Base-by-base conservation (phyloP, 2,113 vertebrate genomes). In the Cynoglossus semilaevis region DNA sequence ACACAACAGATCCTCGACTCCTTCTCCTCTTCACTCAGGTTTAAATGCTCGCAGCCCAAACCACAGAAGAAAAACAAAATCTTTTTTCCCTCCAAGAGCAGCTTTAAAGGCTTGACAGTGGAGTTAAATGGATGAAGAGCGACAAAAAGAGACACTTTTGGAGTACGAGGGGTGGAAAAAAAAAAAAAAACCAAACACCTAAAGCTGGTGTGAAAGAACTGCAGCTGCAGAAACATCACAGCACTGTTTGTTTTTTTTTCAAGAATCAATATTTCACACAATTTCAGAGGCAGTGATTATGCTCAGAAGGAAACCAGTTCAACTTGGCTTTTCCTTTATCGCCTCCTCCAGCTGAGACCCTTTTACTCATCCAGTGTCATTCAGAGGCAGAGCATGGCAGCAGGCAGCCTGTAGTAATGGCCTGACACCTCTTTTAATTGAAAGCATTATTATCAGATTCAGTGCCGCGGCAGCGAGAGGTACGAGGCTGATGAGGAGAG, bases 371-470 rank as follows among this genome's bases (percentile, higher is more conserved):
- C 71, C 52, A 61, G 22, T 76, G 67, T 59, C 63, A 56, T 58
- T 69, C 63, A 70, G 36, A 5, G 13, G 51, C 29, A 15, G 56
- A 9, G 52, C 59, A 49, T 1, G 15, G 19, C 72, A 44, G 58
- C 1, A 0, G 54, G 66, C 47, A 53, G 55, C 52, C 58, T 16
- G 22, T 29, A 35, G 41, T 46, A 61, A 62, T 46, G 46, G 61
- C 60, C 34, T 40, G 37, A 38, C 43, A 16, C 16, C 52, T 40
- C 2, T 77, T 80, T 80, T 77, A 86, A 77, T 77, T 79, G 66
- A 76, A 75, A 69, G 36, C 8, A 15, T 46, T 6, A 44, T 77
- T 72, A 84, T 82, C 64, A 81, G 74, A 77, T 80, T 53, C n/a
- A 18, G 49, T 16, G 7, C 11, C 9, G 36, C 45, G 3, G 11